Evolutionary conservation across 2,797 vertebrate genomes (phyloP), one percentile per base, ranked within the genome.

Genomic region (Xenopus petersii): DNA sequence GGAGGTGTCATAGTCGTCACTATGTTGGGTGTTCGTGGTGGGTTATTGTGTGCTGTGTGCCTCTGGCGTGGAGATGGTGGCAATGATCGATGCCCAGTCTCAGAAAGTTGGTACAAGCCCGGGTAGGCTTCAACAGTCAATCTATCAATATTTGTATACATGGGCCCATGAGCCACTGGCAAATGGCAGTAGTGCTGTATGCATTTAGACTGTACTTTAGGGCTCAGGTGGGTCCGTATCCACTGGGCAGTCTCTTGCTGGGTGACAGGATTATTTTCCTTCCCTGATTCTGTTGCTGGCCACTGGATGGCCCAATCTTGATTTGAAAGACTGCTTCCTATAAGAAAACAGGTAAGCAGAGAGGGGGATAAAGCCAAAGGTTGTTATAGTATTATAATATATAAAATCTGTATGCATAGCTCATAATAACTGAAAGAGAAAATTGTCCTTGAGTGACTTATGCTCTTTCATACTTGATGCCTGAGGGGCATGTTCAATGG

Each of bases 271-370:
- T 86, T 95, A 90, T 95, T 98, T 84, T 99, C 97, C 88, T 98
- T 97, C 71, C 94, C 94, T 0, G 93, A 89, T 84, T 98, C 95
- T 0, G 94, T 87, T 8, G 91, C 91, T 48, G 97, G 97, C 97
- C 97, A 99, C 88, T 96, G 95, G 88, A 99, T 99, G 82, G 93
- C 94, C 95, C 96, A 99, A 71, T 99, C 97, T 87, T 97, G 95
- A 86, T 97, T 98, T 74, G 93, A 88, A 80, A 95, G 95, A 87
- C 93, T 94, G 83, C 95, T 92, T 71, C 94, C 92, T 88, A 86
- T 0, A 5, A 81, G 5, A 72, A 63, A 65, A 62, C 7, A 59
- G 15, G 12, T n/a, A 17, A 64, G 36, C 13, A 63, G 61, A 63
- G 9, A 63, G 58, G 24, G 10, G 30, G 58, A 16, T 56, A 16